Evolutionary conservation across 1,140 invertebrate genomes (phyloP), one percentile per base, ranked within the genome.

Genomic region (Heliconius melpomene): DNA sequence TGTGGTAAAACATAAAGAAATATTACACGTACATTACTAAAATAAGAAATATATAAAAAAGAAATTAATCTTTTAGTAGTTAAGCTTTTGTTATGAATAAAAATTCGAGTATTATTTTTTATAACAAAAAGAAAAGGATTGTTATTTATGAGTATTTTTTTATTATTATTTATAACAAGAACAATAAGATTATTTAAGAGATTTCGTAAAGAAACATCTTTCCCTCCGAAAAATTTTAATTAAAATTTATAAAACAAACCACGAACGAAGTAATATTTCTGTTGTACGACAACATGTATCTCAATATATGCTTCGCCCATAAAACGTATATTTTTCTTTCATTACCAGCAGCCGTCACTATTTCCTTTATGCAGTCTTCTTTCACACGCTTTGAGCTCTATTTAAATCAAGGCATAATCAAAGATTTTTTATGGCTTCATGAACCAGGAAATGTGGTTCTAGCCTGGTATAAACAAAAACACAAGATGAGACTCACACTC

Each of bases 331-430:
- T 66, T 79, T 85, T 85, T 81, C 81, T 81, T 79, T 76, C 76
- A 82, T 80, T 75, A 82, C 76, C 78, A 79, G 57, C 75, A 79
- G 78, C 82, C 71, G 79, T 79, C 80, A 85, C 82, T 82, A 87
- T 88, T 90, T 86, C 84, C 88, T 88, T 88, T 86, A 89, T 89
- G 87, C 86, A 84, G 85, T 86, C 79, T 85, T 75, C 76, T 85
- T 90, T 91, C 89, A 88, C 89, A 91, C 89, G 89, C 86, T 89
- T 85, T 79, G 78, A 82, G 82, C 83, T 87, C 84, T 79, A 88
- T 89, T 86, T 85, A 88, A 88, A 90, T 90, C 86, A 87, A 86
- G 80, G 75, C 78, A 81, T 83, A 82, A 82, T 84, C 83, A 78
- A 81, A 85, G 75, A 80, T 77, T 85, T 89, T 90, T 89, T 91